A percentile compares a stretch with the other conserved stretches of the same genome.
phyloP scores from a whole-genome alignment of 2,113 vertebrate species.

The Calonectris borealis region DNA sequence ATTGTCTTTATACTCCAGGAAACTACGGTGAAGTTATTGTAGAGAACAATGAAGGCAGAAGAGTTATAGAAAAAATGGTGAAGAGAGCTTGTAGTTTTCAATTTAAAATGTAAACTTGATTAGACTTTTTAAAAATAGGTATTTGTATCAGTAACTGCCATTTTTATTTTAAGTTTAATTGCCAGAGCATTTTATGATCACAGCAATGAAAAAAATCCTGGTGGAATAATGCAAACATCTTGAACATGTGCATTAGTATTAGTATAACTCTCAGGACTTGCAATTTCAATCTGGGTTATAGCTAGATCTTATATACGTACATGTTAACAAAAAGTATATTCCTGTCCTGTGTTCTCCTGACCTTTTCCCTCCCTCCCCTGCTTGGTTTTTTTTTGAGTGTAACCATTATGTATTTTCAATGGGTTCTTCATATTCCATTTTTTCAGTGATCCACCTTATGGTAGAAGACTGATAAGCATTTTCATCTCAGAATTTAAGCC shows the following conservation, averaged over 20 bases:
- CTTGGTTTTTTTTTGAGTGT: background rate
- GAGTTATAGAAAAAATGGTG: background rate
- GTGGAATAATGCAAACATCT: background rate
- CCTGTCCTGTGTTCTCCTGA: background rate
- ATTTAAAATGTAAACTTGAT: background rate
- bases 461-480: background rate
- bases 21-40: background rate
- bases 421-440: background rate
- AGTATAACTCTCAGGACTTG: background rate
- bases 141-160: background rate
- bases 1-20: conserved; percentile 8
- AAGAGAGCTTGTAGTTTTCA: background rate
- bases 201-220: background rate
- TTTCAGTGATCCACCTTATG: background rate
- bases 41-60: background rate
- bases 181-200: background rate
- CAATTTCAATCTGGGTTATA: background rate
- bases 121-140: background rate
- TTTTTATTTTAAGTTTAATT: background rate
- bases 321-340: background rate
- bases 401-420: background rate
- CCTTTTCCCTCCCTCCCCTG: background rate
- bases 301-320: background rate
- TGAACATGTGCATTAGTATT: background rate
- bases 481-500: background rate